Evolutionary conservation across 2,797 vertebrate genomes (phyloP).

Genomic region (Australoheros facetus): DNA sequence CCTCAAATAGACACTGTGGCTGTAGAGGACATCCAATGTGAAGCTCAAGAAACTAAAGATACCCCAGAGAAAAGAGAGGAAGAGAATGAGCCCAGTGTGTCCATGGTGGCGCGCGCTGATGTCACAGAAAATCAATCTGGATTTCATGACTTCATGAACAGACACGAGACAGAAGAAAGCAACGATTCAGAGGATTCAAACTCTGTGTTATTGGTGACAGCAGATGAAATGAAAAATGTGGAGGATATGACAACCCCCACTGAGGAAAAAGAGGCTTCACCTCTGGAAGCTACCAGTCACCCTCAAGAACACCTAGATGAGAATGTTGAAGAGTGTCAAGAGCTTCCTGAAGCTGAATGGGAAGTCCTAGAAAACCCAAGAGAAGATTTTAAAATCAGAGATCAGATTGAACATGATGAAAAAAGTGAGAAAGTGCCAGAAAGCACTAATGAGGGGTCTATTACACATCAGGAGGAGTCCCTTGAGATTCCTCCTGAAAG

Average conservation of each 20-base stretch:
- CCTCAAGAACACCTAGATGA: conserved; percentile 30
- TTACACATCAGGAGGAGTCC: conserved; percentile 21
- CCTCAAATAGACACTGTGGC: not conserved
- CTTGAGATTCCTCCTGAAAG: conserved; percentile 34
- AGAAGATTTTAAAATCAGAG: conserved; percentile 22
- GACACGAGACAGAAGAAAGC: conserved; percentile 43
- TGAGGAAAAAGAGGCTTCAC: not conserved
- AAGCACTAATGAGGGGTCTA: not conserved
- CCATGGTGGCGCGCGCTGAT: conserved; percentile 53
- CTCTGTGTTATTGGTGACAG: not conserved
- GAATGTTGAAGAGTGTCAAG: conserved; percentile 6
- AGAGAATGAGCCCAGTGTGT: conserved; percentile 47
- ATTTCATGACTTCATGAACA: conserved; percentile 37
- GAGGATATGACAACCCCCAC: not conserved
- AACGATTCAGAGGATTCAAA: conserved; percentile 47
- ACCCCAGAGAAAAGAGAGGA: conserved; percentile 41
- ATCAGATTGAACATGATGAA: conserved; percentile 5
- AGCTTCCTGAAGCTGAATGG: conserved; percentile 36
- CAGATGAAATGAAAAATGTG: conserved; percentile 13
- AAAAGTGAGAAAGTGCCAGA: not conserved
- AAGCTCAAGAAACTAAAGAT: conserved; percentile 19
- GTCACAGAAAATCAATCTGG: conserved; percentile 26
- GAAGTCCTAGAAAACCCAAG: conserved; percentile 43
- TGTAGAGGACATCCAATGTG: conserved; percentile 11
- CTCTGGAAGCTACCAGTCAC: not conserved